These are phyloP conservation scores for Babyrousa celebensis DNA, from an alignment of 2,797 vertebrate genomes.

Conservation along the genomic window DNA sequence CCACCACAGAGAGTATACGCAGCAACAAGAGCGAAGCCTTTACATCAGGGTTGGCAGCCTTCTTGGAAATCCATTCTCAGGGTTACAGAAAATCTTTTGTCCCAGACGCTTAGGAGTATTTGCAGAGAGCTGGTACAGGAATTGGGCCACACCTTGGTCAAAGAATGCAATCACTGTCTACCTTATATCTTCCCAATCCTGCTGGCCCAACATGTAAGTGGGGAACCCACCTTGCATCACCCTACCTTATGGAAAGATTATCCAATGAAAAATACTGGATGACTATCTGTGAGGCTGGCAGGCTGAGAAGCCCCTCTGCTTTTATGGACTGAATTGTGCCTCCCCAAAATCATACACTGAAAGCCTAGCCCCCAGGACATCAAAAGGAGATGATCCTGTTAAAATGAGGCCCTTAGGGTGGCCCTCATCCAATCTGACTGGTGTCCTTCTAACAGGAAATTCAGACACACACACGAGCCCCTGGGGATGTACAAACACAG, in stretches of 20 bases:
- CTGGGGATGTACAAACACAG: not conserved
- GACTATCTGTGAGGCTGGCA: not conserved
- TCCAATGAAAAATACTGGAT: not conserved
- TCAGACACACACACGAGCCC: not conserved
- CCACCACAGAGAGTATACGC: not conserved
- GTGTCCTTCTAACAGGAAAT: not conserved
- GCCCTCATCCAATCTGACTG: not conserved
- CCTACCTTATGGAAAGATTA: not conserved
- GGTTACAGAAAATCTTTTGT: conserved; percentile 45
- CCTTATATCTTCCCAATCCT: not conserved
- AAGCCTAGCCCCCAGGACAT: not conserved
- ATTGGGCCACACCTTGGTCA: not conserved
- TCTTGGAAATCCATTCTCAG: conserved; percentile 64
- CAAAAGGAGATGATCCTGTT: not conserved
- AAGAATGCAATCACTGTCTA: not conserved
- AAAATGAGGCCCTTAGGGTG: not conserved
- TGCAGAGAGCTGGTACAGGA: not conserved
- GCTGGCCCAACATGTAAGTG: not conserved
- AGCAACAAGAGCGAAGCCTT: not conserved
- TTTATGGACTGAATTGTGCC: not conserved
- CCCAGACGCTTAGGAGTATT: not conserved
- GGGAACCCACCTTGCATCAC: not conserved
- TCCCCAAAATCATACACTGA: not conserved
- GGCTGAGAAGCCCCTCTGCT: not conserved
- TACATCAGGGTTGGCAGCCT: not conserved